These are phyloP conservation scores for Cololabis saira DNA, from an alignment of 2,113 vertebrate species.

Conservation along the genomic window DNA sequence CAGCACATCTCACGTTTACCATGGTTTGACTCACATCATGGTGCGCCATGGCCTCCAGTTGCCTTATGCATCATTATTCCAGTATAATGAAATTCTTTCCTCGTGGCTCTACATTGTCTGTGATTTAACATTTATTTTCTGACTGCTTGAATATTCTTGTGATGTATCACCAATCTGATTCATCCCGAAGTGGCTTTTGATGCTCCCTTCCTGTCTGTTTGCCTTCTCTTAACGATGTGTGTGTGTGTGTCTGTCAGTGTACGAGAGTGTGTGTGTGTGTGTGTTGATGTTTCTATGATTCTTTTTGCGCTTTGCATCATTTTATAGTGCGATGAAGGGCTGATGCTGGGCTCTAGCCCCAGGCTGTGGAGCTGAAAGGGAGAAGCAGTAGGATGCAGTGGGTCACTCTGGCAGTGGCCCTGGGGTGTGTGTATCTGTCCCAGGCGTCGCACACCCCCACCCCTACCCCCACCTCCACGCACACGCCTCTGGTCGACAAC, in stretches of 20 bases:
- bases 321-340: conserved; percentile 76
- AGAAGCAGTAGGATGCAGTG: conserved; percentile 93
- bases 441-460: conserved; percentile 85
- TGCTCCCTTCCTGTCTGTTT: conserved; percentile 45
- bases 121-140: conserved; percentile 62
- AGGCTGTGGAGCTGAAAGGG: conserved; percentile 76
- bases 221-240: conserved; percentile 43
- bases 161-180: conserved; percentile 73
- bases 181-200: conserved; percentile 58
- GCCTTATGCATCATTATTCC: conserved; percentile 58
- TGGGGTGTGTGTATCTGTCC: conserved; percentile 73
- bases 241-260: conserved; percentile 33
- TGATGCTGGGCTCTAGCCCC: conserved; percentile 70
- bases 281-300: conserved; percentile 1
- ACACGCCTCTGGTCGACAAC: conserved; percentile 94
- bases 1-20: conserved; percentile 30
- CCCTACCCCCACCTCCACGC: conserved; percentile 91
- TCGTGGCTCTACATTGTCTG: conserved; percentile 43
- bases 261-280: conserved; percentile 1
- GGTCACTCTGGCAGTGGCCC: conserved; percentile 89
- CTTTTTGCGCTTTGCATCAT: conserved; percentile 4
- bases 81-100: conserved; percentile 40
- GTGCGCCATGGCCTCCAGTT: conserved; percentile 28
- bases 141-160: conserved; percentile 58
- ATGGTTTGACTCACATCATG: conserved; percentile 19